Base-by-base conservation (phyloP, 2,113 vertebrate species). In the Percopsis transmontana region DNA sequence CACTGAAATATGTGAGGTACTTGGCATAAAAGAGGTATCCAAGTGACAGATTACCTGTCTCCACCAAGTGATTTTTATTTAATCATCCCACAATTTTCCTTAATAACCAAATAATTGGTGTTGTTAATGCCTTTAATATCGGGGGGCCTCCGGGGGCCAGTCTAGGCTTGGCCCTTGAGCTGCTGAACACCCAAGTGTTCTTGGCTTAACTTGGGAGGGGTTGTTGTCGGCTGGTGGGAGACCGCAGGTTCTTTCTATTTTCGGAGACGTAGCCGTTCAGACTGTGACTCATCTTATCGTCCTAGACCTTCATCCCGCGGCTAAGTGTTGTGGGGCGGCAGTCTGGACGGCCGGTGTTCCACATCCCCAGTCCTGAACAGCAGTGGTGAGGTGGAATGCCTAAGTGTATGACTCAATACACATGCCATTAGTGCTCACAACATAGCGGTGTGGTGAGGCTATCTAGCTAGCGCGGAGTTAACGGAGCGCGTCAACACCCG, bases 241-340 rank as follows among this genome's bases (percentile, higher is more conserved):
- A 45, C 44, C 9, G 23, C 53, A 40, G 39, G 48, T 51, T 63
- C 21, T 39, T 63, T 38, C 58, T 77, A 62, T 72, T 69, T 69
- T 72, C 40, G 59, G 68, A 33, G 11, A 27, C 27, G 44, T 39
- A 53, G 66, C 59, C 19, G 24, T 63, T 19, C 20, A 62, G 57
- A 39, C 73, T 39, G 38, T 66, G 78, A 77, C 52, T 74, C 74
- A 62, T 19, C 51, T 21, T n/a, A 53, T 63, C 45, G 1, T 38
- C 21, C 3, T 10, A 0, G 2, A 52, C 7, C 55, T 13, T 12
- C 51, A 1, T 60, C 61, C 16, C 39, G 1, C 39, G 9, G 48
- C 16, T 39, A 18, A 70, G 67, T 70, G 67, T 61, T 47, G 16
- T 33, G 8, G 27, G 6, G 33, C 13, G 10, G 58, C 2, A 58